A percentile compares a stretch with the other conserved stretches of the same genome.
phyloP scores from a whole-genome alignment of 2,797 vertebrate species.

The Neopelma chrysocephalum region DNA sequence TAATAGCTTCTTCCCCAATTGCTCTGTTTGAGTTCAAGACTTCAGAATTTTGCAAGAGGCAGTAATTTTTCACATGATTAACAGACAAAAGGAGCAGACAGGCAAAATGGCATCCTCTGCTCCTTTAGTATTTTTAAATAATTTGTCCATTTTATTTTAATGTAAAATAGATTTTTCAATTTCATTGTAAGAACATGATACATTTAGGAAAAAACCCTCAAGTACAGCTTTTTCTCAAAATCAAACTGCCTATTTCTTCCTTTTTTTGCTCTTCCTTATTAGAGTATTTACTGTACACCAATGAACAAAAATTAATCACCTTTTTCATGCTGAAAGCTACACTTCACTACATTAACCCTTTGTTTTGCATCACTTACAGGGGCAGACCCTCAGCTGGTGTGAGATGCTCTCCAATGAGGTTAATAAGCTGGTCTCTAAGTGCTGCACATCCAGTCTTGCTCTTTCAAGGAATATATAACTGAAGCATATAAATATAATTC shows the following conservation, averaged over 20 bases:
- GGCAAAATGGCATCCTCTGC: slow-evolving; percentile 12
- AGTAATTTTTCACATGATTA: slow-evolving; percentile 24
- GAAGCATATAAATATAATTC: neutral
- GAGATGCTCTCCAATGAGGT: neutral
- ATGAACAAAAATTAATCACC: neutral
- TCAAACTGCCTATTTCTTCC: neutral
- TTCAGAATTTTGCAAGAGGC: neutral
- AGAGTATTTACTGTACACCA: neutral
- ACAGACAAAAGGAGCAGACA: slow-evolving; percentile 33
- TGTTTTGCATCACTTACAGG: neutral
- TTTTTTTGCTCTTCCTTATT: neutral
- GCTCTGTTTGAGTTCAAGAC: neutral
- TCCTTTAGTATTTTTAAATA: slow-evolving; percentile 11
- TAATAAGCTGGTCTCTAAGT: neutral
- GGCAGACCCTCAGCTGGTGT: neutral
- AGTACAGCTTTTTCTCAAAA: neutral
- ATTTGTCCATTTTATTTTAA: slow-evolving; percentile 14
- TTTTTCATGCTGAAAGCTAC: neutral
- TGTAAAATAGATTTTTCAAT: slow-evolving; percentile 4
- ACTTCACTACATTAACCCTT: neutral
- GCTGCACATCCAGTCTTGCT: neutral
- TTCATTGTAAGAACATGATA: neutral
- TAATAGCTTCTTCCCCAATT: neutral
- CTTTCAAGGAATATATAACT: neutral
- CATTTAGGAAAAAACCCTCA: neutral